phyloP scores from a whole-genome alignment of 2,113 vertebrate genomes.

The Talpa occidentalis region DNA sequence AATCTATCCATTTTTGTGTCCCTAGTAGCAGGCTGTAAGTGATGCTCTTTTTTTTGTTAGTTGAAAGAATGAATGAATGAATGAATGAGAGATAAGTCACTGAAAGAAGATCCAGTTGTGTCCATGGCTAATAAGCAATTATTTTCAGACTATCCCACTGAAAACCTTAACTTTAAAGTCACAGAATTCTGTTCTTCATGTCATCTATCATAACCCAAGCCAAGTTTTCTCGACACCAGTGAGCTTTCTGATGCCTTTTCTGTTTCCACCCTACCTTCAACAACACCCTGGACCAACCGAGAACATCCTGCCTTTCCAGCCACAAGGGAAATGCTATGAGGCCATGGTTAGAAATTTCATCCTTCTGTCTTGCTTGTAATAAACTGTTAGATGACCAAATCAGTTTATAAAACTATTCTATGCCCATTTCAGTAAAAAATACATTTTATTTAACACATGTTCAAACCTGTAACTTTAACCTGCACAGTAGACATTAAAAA shows the following conservation, averaged over 20 bases:
- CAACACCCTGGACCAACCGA: too few relatives aligned
- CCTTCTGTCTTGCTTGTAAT: neutral
- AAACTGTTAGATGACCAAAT: conserved; percentile 29
- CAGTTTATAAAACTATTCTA: neutral
- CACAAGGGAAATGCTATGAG: neutral
- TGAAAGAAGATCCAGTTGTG: neutral
- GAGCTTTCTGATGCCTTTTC: neutral
- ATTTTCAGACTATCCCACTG: neutral
- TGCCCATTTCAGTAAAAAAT: neutral
- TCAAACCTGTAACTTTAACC: neutral
- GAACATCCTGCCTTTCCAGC: neutral
- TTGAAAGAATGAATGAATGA: neutral
- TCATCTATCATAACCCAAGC: neutral
- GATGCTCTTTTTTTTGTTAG: neutral
- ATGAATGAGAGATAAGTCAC: neutral
- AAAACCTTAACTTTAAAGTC: neutral
- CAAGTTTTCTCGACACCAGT: neutral
- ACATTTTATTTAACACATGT: neutral
- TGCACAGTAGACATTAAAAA: neutral
- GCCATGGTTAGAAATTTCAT: neutral
- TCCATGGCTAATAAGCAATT: neutral
- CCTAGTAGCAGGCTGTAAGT: neutral
- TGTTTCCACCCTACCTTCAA: neutral
- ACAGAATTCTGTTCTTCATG: neutral
- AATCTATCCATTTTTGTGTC: neutral